Percentiles rank a stretch among this genome's conserved stretches.
Conservation (phyloP, 1,140 invertebrate genomes). For the Lamellibrachia luymesi region DNA sequence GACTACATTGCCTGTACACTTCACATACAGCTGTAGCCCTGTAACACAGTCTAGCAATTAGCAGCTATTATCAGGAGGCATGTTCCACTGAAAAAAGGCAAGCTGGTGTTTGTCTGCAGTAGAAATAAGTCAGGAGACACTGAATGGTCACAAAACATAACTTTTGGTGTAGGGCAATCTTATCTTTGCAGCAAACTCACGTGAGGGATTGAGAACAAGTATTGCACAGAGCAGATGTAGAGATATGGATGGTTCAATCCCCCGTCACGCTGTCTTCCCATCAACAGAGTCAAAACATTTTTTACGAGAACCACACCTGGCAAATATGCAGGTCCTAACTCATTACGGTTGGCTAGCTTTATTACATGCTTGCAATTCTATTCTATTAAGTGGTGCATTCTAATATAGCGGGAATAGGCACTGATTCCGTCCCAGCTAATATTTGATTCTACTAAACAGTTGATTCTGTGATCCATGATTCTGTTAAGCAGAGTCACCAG, state of each 20-base stretch:
- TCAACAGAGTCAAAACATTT: background rate
- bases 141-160: conserved; percentile 45
- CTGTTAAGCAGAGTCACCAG: no score
- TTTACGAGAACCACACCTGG: no score
- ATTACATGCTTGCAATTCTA: no score
- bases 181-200: background rate
- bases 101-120: conserved; percentile 7
- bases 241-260: background rate
- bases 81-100: background rate
- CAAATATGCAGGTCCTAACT: no score
- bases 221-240: no score
- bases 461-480: no score
- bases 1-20: background rate
- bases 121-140: conserved; percentile 5
- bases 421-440: no score
- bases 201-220: background rate
- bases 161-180: background rate
- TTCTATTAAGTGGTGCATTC: no score
- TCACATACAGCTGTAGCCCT: background rate
- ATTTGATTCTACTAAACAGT: no score
- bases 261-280: background rate
- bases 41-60: background rate
- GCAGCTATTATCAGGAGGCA: background rate
- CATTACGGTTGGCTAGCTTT: no score
- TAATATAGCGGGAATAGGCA: no score